Base-by-base conservation (phyloP, 2,797 vertebrate species). In the Pteronotus mesoamericanus region DNA sequence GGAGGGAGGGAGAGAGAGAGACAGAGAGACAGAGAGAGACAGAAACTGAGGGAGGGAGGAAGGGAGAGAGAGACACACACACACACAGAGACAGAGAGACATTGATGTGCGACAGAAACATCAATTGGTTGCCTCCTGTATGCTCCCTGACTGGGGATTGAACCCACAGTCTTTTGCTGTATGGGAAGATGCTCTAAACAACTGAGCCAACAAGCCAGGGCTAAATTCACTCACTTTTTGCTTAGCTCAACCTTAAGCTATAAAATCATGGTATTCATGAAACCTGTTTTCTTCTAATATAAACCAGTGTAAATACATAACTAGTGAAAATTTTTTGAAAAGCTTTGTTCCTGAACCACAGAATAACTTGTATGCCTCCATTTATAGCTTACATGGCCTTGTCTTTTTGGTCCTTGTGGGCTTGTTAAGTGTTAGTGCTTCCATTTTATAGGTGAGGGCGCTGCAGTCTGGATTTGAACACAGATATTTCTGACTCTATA, bases 321-420 rank as follows among this genome's bases (percentile, higher is more conserved):
- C 37, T 87, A 0, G 26, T 21, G 69, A 57, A 32, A 14, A 51
- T 19, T 48, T 92, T 68, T 9, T 34, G 16, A 6, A 57, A 72
- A 88, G 3, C 3, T 55, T 87, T 91, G 18, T 44, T 77, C 22
- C 9, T 3, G 0, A 37, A 48, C 9, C 9, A 0, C 3, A 1
- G 7, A 59, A 24, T 64, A 32, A 32, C 22, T 78, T 7, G 21
- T 0, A 0, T 10, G 37, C 85, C 2, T 1, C 48, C 4, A 0
- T 34, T 37, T 46, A 32, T 6, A 9, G 46, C 0, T 1, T 9
- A 15, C 10, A 42, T 18, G 75, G 10, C 26, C 61, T 66, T 59
- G 3, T 19, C 85, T 37, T n/a, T 3, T 26, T 3, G 22, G 6
- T 51, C 29, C 53, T 44, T 0, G 0, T 1, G 19, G 29, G 9